A percentile compares a stretch with the other conserved stretches of the same genome.
Evolutionary conservation across 2,113 vertebrate species (phyloP).

Genomic region (Todiramphus chloris): DNA sequence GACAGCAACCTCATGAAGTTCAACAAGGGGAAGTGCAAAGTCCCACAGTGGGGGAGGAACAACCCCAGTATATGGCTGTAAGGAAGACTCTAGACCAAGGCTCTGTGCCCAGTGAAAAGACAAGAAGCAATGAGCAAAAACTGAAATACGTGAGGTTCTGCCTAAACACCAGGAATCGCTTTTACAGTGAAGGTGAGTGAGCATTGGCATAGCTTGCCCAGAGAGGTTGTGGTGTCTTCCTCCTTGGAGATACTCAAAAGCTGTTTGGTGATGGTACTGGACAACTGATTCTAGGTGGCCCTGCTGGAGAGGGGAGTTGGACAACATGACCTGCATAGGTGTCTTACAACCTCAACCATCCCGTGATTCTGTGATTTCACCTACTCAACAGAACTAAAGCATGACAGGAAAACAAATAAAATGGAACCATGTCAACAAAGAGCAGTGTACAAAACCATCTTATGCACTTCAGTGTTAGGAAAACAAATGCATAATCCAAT

Average conservation of each 20-base stretch:
- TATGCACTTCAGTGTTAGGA: not conserved
- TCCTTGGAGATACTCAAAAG: not conserved
- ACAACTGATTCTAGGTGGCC: not conserved
- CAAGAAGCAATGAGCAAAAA: not conserved
- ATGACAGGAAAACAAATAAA: not conserved
- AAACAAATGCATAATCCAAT: not conserved
- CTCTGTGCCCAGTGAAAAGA: not conserved
- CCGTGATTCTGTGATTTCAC: not conserved
- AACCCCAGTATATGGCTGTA: not conserved
- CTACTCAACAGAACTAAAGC: not conserved
- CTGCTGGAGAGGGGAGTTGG: not conserved
- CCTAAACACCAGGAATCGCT: not conserved
- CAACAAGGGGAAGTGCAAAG: not conserved
- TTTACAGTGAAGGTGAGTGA: not conserved
- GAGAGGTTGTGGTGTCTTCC: not conserved
- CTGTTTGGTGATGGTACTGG: not conserved
- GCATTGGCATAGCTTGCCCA: not conserved
- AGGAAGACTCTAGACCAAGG: not conserved
- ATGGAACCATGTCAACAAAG: not conserved
- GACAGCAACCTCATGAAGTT: not conserved
- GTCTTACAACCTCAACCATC: not conserved
- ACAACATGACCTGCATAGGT: not conserved
- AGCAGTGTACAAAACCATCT: not conserved
- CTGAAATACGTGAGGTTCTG: rapidly evolving
- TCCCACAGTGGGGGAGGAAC: not conserved